These are phyloP conservation scores for Pasiphila rectangulata DNA, from an alignment of 2,888 invertebrate species.

Conservation along the genomic window DNA sequence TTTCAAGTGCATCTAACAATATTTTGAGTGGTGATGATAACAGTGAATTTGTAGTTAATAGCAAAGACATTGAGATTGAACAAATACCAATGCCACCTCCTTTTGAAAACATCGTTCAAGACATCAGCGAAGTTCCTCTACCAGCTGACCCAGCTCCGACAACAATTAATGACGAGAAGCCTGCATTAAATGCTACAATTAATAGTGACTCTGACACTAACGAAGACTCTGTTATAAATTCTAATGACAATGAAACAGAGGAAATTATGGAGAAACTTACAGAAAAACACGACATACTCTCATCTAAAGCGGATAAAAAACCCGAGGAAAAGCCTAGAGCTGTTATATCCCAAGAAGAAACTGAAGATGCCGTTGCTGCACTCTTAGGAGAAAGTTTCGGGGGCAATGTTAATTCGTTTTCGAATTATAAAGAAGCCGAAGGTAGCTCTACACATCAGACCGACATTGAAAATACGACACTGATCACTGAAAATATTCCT, in stretches of 20 bases:
- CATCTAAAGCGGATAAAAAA: conserved; percentile 77
- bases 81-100: conserved; percentile 71
- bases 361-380: conserved; percentile 94
- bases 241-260: conserved; percentile 42
- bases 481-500: conserved; percentile 79
- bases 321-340: conserved; percentile 89
- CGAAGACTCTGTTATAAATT: conserved; percentile 88
- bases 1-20: conserved; percentile 27
- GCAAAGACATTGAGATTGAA: conserved; percentile 57
- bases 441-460: conserved; percentile 58
- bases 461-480: conserved; percentile 68
- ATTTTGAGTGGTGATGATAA: conserved; percentile 39
- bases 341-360: conserved; percentile 94
- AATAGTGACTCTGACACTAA: conserved; percentile 71
- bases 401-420: conserved; percentile 79
- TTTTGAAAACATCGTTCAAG: conserved; percentile 58
- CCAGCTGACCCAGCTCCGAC: conserved; percentile 57
- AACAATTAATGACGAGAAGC: conserved; percentile 42
- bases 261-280: conserved; percentile 55
- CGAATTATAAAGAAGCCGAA: conserved; percentile 78
- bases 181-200: conserved; percentile 84
- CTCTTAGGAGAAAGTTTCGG: conserved; percentile 92
- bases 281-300: conserved; percentile 53
- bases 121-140: conserved; percentile 72
- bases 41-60: conserved; percentile 49